Base-by-base conservation (phyloP, 2,888 invertebrate genomes). In the Tryphoninae sp. region DNA sequence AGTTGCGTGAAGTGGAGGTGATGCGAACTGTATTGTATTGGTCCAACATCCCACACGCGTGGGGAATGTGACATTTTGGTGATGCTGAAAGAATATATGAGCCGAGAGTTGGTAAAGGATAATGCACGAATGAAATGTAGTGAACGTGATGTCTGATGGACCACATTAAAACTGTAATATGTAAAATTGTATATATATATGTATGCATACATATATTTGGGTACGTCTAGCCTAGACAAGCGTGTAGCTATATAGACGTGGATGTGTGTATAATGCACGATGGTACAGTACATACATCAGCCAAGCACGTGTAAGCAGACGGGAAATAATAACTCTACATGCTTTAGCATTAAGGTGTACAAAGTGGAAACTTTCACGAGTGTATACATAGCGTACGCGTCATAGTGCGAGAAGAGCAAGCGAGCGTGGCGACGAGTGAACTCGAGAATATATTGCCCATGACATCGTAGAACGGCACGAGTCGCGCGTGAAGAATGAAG, bases 401-500 rank as follows among this genome's bases (percentile, higher is more conserved):
- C 49, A 51, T 72, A 40, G 74, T 71, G 33, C 69, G 73, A 33
- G 65, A 55, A 59, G 79, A 67, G 53, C 42, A 72, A 80, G 80
- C 58, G 61, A 64, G 77, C 53, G 73, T 69, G 62, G 40, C 69
- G 67, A 75, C 59, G 80, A 68, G 69, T 53, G 61, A 73, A 62
- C 22, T 72, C 59, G 51, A 78, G 64, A 80, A 75, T 80, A 78
- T 75, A 72, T 73, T 78, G 80, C 67, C 71, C 68, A 64, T 72
- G 78, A 69, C 72, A 69, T 76, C 69, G 65, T 68, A 33, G 78
- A 49, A 58, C 19, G 53, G 69, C 22, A 40, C 51, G 73, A 33
- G 59, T 76, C 67, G 67, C 61, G 53, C 72, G 33, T 77, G 61
- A 78, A 78, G 81, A 81, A 83, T 78, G 72, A 74, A 78, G 71